Conservation (phyloP, 2,888 invertebrate genomes). For the Toxonevra muliebris region DNA sequence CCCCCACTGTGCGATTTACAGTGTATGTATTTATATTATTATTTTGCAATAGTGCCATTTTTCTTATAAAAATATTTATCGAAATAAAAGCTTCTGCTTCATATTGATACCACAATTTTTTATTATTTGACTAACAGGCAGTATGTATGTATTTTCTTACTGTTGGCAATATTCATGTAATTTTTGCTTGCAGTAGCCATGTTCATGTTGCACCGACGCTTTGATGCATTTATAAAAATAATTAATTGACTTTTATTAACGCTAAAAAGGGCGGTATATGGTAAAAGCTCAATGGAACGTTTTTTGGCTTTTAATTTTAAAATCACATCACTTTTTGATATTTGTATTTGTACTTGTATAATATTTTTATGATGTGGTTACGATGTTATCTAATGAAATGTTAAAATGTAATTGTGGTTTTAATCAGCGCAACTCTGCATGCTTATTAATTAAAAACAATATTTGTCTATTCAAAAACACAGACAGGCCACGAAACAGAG, state of each 20-base stretch:
- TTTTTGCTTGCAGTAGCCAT: constrained; percentile 15
- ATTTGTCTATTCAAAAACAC: too few species aligned
- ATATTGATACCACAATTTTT: constrained; percentile 27
- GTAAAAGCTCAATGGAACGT: not conserved
- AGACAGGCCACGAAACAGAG: too few species aligned
- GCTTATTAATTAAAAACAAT: too few species aligned
- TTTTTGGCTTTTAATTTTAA: too few species aligned
- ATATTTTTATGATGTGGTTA: too few species aligned
- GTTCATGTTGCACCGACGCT: constrained; percentile 19
- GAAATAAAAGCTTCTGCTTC: constrained; percentile 15
- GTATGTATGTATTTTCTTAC: not conserved
- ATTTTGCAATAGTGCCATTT: too few species aligned
- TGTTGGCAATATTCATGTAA: not conserved
- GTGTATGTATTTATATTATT: not conserved
- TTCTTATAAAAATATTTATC: not conserved
- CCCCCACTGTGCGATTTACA: not conserved
- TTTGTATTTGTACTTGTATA: too few species aligned
- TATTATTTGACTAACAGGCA: constrained; percentile 23
- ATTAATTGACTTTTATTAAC: constrained; percentile 24
- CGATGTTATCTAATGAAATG: too few species aligned
- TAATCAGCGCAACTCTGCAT: too few species aligned
- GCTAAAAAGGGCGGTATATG: not conserved
- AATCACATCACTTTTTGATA: too few species aligned
- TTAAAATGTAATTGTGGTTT: too few species aligned
- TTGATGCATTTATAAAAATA: constrained; percentile 27